Evolutionary conservation across 2,113 vertebrate genomes (phyloP), one percentile per base, ranked within the genome.

Genomic region (Pogonocichla stellata): DNA sequence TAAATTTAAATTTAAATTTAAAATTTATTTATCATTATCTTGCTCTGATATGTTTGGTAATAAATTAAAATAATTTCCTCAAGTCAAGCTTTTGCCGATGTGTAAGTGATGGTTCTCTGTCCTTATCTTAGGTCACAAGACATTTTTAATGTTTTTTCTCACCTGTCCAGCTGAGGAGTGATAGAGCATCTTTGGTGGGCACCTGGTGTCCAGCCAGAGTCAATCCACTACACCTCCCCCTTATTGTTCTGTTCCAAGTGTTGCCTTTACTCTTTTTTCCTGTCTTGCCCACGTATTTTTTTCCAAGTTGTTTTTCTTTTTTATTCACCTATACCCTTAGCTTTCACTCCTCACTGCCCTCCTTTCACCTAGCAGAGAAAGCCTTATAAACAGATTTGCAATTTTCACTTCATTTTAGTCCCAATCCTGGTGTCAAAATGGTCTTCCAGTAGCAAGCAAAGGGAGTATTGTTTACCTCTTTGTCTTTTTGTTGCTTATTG

Each of bases 361-460:
- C 6, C 12, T 71, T 62, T 74, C n/a, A 51, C 16, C 8, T 38
- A 22, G 9, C 23, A 67, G 23, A 47, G 57, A 70, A 58, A 79
- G 11, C 6, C 24, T 89, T 74, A 64, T 31, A 58, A 91, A 78
- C 15, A 25, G 7, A 53, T 40, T 16, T 73, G 23, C 14, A 84
- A 78, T 19, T 31, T 15, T 20, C 15, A 60, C 17, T 10, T 86
- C 34, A 40, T 57, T 45, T 51, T 75, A 28, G 10, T 67, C 31
- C 13, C 26, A 50, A 10, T 0, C 0, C 5, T 61, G 12, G 3
- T 34, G 28, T 20, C 43, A 50, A 54, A 64, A 19, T 23, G 8
- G 7, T 47, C 17, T 47, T 14, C n/a, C 17, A 58, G 50, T 31
- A 80, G 24, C 28, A 65, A 80, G 64, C 29, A 84, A n/a, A 80